A percentile compares a stretch with the other conserved stretches of the same genome.
Conservation (phyloP, 2,888 invertebrate genomes). For the Rhyacophila evoluta region DNA sequence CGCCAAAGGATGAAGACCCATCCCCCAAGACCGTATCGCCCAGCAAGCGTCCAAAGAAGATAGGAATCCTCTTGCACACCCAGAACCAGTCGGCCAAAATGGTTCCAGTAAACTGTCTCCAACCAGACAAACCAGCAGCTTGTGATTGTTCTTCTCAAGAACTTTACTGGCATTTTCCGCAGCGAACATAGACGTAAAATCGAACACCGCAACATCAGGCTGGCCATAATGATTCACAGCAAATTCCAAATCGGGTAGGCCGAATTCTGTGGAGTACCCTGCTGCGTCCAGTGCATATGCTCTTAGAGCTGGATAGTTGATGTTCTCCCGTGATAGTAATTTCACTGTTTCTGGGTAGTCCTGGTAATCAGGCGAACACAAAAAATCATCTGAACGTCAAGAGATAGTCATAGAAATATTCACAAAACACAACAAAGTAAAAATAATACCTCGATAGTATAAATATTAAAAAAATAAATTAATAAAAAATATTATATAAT, state of each 20-base stretch:
- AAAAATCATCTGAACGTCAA: neutral
- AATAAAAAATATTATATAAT: no score
- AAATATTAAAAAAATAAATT: no score
- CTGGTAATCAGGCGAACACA: constrained; percentile 62
- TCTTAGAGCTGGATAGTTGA: constrained; percentile 89
- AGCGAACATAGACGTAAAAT: constrained; percentile 98
- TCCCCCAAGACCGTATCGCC: constrained; percentile 89
- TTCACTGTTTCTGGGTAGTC: constrained; percentile 92
- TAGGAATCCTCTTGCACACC: constrained; percentile 96
- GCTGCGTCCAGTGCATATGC: constrained; percentile 96
- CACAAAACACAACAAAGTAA: neutral
- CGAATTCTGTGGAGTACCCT: constrained; percentile 90
- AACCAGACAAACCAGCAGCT: constrained; percentile 89
- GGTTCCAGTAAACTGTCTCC: constrained; percentile 97
- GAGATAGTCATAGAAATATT: neutral
- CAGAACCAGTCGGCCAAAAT: constrained; percentile 99
- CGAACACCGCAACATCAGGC: constrained; percentile 98
- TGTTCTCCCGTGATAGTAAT: constrained; percentile 88
- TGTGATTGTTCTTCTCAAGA: constrained; percentile 74
- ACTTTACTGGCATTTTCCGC: constrained; percentile 95
- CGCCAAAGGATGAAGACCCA: constrained; percentile 78
- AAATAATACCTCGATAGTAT: no score
- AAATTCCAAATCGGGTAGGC: constrained; percentile 90
- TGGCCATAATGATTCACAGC: constrained; percentile 98
- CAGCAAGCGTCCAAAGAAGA: constrained; percentile 97